Evolutionary conservation across 1,140 invertebrate species (phyloP).

Genomic region (Anadara kagoshimensis): DNA sequence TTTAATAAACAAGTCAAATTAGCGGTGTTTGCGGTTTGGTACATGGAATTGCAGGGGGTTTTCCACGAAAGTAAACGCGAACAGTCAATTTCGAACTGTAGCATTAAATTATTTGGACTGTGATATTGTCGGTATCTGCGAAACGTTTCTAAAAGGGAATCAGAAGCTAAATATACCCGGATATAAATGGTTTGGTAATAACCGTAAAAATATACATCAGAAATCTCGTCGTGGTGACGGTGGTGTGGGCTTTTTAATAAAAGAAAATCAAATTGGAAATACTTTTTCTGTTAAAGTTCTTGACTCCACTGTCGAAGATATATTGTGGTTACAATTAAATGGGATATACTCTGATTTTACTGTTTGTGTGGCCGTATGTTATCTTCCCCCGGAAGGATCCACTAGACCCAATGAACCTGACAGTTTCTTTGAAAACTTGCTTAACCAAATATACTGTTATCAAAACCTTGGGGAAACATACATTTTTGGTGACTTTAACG

Average conservation of each 20-base stretch:
- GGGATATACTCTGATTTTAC: not conserved
- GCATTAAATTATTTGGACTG: slow-evolving; percentile 1
- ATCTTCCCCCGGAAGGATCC: slow-evolving; percentile 28
- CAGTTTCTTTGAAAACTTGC: slow-evolving; percentile 13
- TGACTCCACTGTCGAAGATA: slow-evolving; percentile 16
- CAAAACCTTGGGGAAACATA: slow-evolving; percentile 17
- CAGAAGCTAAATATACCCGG: not conserved
- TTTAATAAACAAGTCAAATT: too few relatives aligned
- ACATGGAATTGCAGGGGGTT: slow-evolving; percentile 14
- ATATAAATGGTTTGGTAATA: slow-evolving; percentile 20
- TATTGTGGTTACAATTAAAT: slow-evolving; percentile 24
- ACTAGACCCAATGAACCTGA: not conserved
- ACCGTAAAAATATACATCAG: slow-evolving; percentile 5
- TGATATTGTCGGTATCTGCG: slow-evolving; percentile 20
- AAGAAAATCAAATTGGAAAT: too few relatives aligned
- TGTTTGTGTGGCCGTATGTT: slow-evolving; percentile 21
- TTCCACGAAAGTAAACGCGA: slow-evolving; percentile 2
- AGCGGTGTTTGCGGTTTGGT: not conserved
- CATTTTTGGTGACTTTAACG: slow-evolving; percentile 37
- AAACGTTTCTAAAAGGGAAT: slow-evolving; percentile 12
- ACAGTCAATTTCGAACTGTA: not conserved
- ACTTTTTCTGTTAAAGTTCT: not conserved
- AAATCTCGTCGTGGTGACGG: slow-evolving; percentile 3
- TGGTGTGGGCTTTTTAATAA: slow-evolving; percentile 17
- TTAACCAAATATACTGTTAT: slow-evolving; percentile 17